Conservation (phyloP, 2,113 vertebrate genomes). For the Vanacampus margaritifer region DNA sequence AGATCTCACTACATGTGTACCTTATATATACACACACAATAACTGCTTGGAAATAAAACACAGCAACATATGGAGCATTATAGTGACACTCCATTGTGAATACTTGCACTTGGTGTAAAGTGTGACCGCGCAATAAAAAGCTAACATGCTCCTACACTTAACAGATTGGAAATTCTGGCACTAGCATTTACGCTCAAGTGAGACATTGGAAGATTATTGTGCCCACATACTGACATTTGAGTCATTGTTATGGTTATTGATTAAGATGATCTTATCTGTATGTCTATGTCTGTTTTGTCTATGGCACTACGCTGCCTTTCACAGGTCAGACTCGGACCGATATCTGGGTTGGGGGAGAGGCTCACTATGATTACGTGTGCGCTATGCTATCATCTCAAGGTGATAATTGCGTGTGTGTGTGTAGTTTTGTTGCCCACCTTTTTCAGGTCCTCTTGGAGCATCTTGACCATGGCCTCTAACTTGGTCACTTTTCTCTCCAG, state of each 20-base stretch:
- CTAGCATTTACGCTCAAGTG: too few relatives aligned
- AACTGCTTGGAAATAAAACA: neutral
- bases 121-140: neutral
- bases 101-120: neutral
- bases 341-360: too few relatives aligned
- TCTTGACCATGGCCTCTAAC: conserved; percentile 92
- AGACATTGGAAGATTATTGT: neutral
- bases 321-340: too few relatives aligned
- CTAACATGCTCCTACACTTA: neutral
- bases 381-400: neutral
- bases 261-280: too few relatives aligned
- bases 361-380: too few relatives aligned
- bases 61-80: neutral
- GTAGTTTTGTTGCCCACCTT: conserved; percentile 75
- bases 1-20: neutral
- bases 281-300: too few relatives aligned
- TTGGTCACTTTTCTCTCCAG: conserved; percentile 94
- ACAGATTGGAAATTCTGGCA: neutral
- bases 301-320: too few relatives aligned
- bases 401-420: neutral
- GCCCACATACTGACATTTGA: too few relatives aligned
- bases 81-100: neutral
- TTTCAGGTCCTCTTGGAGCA: conserved; percentile 93
- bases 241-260: too few relatives aligned
- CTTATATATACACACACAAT: neutral